A percentile compares a stretch with the other conserved stretches of the same genome.
These are phyloP conservation scores for Thecocarcelia acutangulata DNA, from an alignment of 2,888 invertebrate genomes.

Conservation along the genomic window DNA sequence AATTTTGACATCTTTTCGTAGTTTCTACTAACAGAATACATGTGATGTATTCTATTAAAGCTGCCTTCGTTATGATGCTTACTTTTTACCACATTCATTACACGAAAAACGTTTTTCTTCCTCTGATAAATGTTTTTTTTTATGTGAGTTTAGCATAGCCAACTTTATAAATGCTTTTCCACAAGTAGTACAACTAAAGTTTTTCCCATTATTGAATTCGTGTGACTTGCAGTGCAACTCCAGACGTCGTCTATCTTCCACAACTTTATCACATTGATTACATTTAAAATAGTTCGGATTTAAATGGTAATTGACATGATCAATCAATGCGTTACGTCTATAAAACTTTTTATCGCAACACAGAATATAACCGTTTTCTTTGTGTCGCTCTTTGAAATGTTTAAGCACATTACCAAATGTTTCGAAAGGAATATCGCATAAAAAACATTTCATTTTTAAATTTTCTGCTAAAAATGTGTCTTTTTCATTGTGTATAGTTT, in stretches of 20 bases:
- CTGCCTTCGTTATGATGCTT: too few relatives aligned
- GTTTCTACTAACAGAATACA: too few relatives aligned
- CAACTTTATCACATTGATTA: conserved; percentile 75
- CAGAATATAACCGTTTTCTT: conserved; percentile 76
- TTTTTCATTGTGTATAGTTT: conserved; percentile 72
- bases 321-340: conserved; percentile 78
- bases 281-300: conserved; percentile 80
- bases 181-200: conserved; percentile 77
- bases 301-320: conserved; percentile 78
- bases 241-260: conserved; percentile 77
- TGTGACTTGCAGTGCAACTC: conserved; percentile 76
- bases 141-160: conserved; percentile 75
- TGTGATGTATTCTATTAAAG: too few relatives aligned
- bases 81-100: conserved; percentile 73
- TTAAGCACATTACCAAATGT: conserved; percentile 71
- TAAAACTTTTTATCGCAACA: conserved; percentile 79
- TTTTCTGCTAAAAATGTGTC: conserved; percentile 76
- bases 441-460: conserved; percentile 77
- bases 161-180: conserved; percentile 76
- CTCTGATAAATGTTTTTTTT: conserved; percentile 77
- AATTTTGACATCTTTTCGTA: too few relatives aligned
- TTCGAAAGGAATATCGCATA: conserved; percentile 73
- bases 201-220: conserved; percentile 73
- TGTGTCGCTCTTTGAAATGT: conserved; percentile 62
- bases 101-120: conserved; percentile 76